Percentiles rank a stretch among this genome's conserved stretches.
Conservation (phyloP, 2,888 invertebrate genomes). For the Hemicrepidius hirtus region DNA sequence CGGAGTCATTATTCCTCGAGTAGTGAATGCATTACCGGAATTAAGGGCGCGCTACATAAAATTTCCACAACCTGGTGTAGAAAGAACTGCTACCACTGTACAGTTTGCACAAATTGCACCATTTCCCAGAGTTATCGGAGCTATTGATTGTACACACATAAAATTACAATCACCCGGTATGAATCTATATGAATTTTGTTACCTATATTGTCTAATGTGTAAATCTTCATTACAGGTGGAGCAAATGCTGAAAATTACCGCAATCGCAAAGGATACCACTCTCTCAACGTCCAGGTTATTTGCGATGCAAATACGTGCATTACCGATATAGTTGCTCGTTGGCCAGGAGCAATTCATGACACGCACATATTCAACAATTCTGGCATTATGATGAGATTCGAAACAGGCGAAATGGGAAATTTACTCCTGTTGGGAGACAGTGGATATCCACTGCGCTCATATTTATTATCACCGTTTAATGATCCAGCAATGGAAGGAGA, state of each 20-base stretch:
- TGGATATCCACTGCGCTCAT: constrained; percentile 57
- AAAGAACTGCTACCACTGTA: background rate
- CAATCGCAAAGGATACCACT: constrained; percentile 8
- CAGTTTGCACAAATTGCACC: background rate
- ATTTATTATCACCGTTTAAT: constrained; percentile 56
- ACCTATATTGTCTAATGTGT: too few species aligned
- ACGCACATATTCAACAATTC: constrained; percentile 62
- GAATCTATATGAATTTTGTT: too few species aligned
- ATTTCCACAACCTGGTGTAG: background rate
- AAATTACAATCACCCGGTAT: constrained; percentile 15
- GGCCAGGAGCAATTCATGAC: constrained; percentile 55
- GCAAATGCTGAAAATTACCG: background rate
- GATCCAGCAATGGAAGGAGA: constrained; percentile 51
- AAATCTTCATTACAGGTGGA: too few species aligned
- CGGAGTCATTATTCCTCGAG: constrained; percentile 13
- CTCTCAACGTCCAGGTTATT: constrained; percentile 11
- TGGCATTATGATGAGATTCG: constrained; percentile 50
- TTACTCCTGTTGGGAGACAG: constrained; percentile 56
- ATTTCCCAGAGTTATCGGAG: background rate
- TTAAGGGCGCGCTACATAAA: background rate
- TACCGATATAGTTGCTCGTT: constrained; percentile 5
- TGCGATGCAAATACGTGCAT: background rate
- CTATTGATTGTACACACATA: background rate
- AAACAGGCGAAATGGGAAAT: constrained; percentile 46
- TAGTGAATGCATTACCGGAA: background rate